Conservation (phyloP, 2,888 invertebrate species). For the Tridacna gigas region DNA sequence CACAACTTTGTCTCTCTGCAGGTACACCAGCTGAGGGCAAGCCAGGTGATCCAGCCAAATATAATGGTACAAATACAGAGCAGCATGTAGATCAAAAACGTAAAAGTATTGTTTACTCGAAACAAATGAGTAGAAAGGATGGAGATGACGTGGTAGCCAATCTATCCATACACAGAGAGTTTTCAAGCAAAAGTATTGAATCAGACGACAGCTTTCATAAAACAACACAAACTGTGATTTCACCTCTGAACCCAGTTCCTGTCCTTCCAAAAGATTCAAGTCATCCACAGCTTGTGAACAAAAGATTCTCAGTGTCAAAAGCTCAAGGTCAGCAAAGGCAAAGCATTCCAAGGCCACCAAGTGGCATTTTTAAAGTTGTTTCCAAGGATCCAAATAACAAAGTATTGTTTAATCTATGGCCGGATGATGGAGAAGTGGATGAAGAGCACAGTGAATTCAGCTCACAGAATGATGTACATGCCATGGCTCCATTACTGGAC, state of each 20-base stretch:
- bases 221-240: conserved; percentile 46
- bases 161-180: not conserved
- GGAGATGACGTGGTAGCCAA: not conserved
- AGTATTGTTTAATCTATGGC: not conserved
- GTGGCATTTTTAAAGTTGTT: conserved; percentile 4
- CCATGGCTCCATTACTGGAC: not conserved
- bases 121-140: not conserved
- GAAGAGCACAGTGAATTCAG: conserved; percentile 21
- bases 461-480: not conserved
- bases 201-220: conserved; percentile 50
- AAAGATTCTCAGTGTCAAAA: conserved; percentile 43
- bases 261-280: not conserved
- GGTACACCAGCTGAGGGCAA: not conserved
- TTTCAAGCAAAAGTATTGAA: not conserved
- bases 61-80: not conserved
- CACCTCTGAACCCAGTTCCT: conserved; percentile 10
- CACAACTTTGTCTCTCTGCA: not conserved
- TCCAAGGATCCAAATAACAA: not conserved
- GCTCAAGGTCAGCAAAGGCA: no score
- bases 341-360: not conserved
- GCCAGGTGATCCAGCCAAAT: no score
- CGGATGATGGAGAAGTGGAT: not conserved
- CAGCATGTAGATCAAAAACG: not conserved
- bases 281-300: conserved; percentile 1
- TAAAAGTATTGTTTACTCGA: not conserved